Conservation (phyloP, 2,797 vertebrate species). For the Cephalopachus bancanus region DNA sequence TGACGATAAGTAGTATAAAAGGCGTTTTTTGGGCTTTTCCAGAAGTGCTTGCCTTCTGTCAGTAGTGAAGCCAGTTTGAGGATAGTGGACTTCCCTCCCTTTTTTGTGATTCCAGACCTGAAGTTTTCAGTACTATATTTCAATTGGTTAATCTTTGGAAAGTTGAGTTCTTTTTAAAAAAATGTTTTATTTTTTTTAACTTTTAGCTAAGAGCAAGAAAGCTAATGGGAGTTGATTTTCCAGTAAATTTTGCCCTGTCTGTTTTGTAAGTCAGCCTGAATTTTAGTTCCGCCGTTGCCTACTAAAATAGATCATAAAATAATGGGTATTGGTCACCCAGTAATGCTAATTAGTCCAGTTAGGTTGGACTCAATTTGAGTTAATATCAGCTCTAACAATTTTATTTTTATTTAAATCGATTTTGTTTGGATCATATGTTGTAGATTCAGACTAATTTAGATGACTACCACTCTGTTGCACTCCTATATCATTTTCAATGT, state of each 20-base stretch:
- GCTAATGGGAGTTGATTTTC: slow-evolving; percentile 40
- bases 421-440: neutral
- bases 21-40: neutral
- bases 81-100: neutral
- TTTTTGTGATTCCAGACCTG: neutral
- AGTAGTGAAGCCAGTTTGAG: neutral
- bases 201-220: slow-evolving; percentile 22
- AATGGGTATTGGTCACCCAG: neutral
- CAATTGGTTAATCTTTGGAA: slow-evolving; percentile 47
- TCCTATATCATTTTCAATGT: neutral
- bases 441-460: neutral
- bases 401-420: neutral
- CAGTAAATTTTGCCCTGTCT: neutral
- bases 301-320: slow-evolving; percentile 7
- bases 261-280: slow-evolving; percentile 24
- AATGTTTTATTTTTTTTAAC: neutral
- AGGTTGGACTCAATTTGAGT: neutral
- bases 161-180: neutral
- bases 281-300: slow-evolving; percentile 50
- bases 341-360: neutral
- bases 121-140: slow-evolving; percentile 26
- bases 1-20: neutral
- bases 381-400: neutral
- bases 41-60: neutral
- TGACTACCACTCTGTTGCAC: neutral